These are phyloP conservation scores for Antigone vipio DNA, from an alignment of 2,113 vertebrate genomes.

Conservation along the genomic window DNA sequence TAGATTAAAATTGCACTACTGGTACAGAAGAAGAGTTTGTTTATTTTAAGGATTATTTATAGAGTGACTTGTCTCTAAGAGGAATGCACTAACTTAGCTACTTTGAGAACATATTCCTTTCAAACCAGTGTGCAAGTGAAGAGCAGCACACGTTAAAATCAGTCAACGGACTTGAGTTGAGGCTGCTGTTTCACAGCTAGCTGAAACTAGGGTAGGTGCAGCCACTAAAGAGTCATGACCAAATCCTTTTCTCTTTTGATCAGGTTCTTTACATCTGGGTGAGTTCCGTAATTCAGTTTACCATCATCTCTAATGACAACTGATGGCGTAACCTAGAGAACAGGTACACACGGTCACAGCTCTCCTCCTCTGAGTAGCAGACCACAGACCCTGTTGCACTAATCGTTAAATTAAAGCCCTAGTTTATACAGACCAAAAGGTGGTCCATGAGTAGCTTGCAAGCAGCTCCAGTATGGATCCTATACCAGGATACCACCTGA, in stretches of 20 bases:
- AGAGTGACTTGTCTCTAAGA: constrained; percentile 15
- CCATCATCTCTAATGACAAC: not conserved
- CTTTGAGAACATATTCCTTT: constrained; percentile 40
- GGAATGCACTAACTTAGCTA: constrained; percentile 24
- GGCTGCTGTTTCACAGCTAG: not conserved
- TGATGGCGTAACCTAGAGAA: not conserved
- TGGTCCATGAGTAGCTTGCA: not conserved
- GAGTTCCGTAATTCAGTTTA: not conserved
- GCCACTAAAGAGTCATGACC: not conserved
- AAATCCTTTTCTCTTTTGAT: not conserved
- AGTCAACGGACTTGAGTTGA: not conserved
- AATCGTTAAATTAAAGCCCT: not conserved
- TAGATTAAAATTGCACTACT: not conserved
- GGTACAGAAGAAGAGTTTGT: not conserved
- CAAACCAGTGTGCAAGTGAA: constrained; percentile 10
- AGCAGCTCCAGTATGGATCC: not conserved
- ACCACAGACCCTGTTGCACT: not conserved
- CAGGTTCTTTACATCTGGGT: not conserved
- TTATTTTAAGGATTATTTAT: constrained; percentile 54
- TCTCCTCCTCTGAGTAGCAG: not conserved
- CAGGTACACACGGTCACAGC: not conserved
- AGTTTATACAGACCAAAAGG: not conserved
- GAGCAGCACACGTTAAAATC: not conserved
- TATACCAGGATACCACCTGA: not conserved
- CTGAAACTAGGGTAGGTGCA: not conserved